phyloP scores from a whole-genome alignment of 2,797 vertebrate genomes.

The Liparis tanakae region DNA sequence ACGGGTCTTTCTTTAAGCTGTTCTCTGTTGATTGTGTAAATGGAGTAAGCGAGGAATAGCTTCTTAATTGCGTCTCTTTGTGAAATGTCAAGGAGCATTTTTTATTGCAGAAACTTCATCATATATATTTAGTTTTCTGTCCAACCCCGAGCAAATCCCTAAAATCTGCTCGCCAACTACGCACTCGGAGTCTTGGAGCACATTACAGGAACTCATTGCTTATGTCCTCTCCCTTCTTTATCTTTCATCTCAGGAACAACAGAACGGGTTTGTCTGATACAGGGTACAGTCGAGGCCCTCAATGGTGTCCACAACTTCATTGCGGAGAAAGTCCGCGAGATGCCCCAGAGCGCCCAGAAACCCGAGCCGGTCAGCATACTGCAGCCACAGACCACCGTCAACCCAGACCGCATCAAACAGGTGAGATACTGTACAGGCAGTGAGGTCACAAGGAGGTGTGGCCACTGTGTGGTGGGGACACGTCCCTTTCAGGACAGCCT shows the following conservation, averaged over 20 bases:
- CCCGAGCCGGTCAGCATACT: constrained; percentile 99
- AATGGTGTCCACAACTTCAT: constrained; percentile 99
- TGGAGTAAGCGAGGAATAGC: constrained; percentile 52
- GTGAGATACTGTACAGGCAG: constrained; percentile 78
- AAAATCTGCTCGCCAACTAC: constrained; percentile 37
- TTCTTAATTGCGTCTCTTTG: constrained; percentile 59
- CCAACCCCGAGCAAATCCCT: constrained; percentile 33
- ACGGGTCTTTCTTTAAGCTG: constrained; percentile 70
- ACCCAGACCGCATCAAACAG: constrained; percentile 99
- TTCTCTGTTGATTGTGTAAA: constrained; percentile 72
- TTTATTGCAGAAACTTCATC: constrained; percentile 45
- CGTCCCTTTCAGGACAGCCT: constrained; percentile 54
- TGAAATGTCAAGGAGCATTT: constrained; percentile 57
- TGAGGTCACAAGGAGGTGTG: constrained; percentile 28
- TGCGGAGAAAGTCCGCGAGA: constrained; percentile 98
- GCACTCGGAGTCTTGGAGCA: constrained; percentile 20
- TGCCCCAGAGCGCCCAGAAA: constrained; percentile 99
- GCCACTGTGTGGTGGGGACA: constrained; percentile 24
- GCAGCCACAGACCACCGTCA: constrained; percentile 98
- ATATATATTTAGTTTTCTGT: constrained; percentile 46
- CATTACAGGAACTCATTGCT: constrained; percentile 37
- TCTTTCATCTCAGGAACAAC: constrained; percentile 89
- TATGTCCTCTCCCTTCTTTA: constrained; percentile 37
- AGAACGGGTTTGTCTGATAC: constrained; percentile 98
- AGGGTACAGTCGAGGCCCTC: constrained; percentile 98